Evolutionary conservation across 1,140 invertebrate genomes (phyloP).

Genomic region (Proctacanthus coquilletti): DNA sequence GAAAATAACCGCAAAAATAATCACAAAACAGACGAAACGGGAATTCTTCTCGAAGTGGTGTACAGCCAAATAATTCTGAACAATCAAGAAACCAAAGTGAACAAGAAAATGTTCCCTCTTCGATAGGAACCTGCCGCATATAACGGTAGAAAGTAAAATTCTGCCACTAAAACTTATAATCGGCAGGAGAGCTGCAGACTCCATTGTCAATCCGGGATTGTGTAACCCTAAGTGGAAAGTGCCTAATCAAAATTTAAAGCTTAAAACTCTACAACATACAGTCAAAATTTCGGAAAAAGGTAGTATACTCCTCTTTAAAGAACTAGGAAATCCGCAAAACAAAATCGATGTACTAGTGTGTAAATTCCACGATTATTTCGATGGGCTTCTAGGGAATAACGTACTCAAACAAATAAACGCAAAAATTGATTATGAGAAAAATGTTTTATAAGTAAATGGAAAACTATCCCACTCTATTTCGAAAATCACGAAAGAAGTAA

Average conservation of each 20-base stretch:
- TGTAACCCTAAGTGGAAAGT: not conserved
- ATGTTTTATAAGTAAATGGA: constrained; percentile 3
- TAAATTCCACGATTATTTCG: constrained; percentile 4
- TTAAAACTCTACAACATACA: constrained; percentile 1
- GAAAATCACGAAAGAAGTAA: constrained; percentile 1
- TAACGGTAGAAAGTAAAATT: constrained; percentile 3
- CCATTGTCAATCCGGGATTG: not conserved
- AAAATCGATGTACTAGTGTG: not conserved
- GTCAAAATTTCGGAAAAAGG: not conserved
- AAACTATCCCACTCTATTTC: constrained; percentile 3
- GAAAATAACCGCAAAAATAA: not conserved
- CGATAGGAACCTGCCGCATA: not conserved
- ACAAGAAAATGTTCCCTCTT: not conserved
- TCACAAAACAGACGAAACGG: not conserved
- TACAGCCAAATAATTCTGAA: too few relatives aligned
- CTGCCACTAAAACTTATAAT: not conserved
- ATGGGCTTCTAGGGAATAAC: not conserved
- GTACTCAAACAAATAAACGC: constrained; percentile 2
- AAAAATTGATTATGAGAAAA: not conserved
- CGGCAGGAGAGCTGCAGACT: not conserved
- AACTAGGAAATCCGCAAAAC: not conserved
- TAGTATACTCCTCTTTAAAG: not conserved
- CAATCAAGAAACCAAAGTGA: too few relatives aligned
- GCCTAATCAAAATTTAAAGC: constrained; percentile 2
- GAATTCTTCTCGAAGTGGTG: too few relatives aligned